phyloP scores from a whole-genome alignment of 2,888 invertebrate species.

The Cynaeus angustus region DNA sequence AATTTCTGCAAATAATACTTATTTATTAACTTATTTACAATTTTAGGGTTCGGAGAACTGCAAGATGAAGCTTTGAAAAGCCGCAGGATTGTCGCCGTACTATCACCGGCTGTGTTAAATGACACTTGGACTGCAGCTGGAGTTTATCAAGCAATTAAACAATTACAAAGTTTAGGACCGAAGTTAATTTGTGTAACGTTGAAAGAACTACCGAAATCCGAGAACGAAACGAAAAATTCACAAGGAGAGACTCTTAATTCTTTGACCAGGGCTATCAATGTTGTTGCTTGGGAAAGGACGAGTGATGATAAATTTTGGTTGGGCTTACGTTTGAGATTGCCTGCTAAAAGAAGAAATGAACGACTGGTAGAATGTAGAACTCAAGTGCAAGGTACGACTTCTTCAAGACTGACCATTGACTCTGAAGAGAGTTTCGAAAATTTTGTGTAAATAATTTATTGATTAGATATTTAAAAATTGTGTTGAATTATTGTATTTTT shows the following conservation, averaged over 20 bases:
- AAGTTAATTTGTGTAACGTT: conserved; percentile 69
- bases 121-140: conserved; percentile 71
- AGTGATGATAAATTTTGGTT: conserved; percentile 77
- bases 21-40: conserved; percentile 19
- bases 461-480: conserved; percentile 31
- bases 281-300: conserved; percentile 72
- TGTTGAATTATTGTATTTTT: conserved; percentile 38
- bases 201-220: conserved; percentile 69
- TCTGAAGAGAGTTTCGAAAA: conserved; percentile 64
- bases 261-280: conserved; percentile 71
- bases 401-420: conserved; percentile 64
- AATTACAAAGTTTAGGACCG: conserved; percentile 67
- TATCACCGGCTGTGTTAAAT: conserved; percentile 72
- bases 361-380: conserved; percentile 45
- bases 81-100: conserved; percentile 71
- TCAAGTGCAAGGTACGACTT: conserved; percentile 53
- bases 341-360: conserved; percentile 69
- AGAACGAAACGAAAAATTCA: conserved; percentile 67
- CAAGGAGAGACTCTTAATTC: conserved; percentile 73
- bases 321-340: conserved; percentile 77
- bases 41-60: conserved; percentile 76
- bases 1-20: conserved; percentile 11
- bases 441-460: conserved; percentile 63
- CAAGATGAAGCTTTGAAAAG: conserved; percentile 73
- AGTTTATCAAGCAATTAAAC: conserved; percentile 71